Base-by-base conservation (phyloP, 2,888 invertebrate genomes). In the Cheilosia grossa region DNA sequence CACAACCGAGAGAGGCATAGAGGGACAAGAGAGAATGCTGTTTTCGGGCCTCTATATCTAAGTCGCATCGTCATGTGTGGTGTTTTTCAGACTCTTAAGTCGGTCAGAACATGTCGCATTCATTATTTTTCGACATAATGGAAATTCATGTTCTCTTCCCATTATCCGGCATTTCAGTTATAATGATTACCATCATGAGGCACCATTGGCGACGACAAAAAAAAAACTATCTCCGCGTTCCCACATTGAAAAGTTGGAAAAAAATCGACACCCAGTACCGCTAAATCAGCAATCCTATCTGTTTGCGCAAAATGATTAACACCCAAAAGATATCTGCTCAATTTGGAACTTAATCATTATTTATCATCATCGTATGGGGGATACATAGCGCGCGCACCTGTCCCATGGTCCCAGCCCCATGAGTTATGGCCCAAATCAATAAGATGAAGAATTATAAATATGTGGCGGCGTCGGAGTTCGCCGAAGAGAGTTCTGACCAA, bases 291-390 rank as follows among this genome's bases (percentile, higher is more conserved):
- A 37, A 53, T 66, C 6, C 0, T 9, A 9, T 59, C 59, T 59
- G 53, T 49, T 53, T 37, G 42, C 15, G 30, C 17, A 30, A 70
- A 64, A 80, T 83, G 83, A 83, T 83, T 83, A 80, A 83, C 80
- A 70, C 83, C 83, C 80, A 74, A 80, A 74, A 75, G 83, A 83
- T 83, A 83, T 74, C 80, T 69, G 47, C 69, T 80, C 83, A 74
- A 79, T 83, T 83, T 80, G 80, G 82, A 78, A 73, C 78, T 82
- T 78, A 82, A 82, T 82, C 82, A 83, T 80, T 80, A 83, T 83
- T 83, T 80, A 83, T 83, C 83, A 83, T 75, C 80, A 70, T 66
- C 61, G 44, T 21, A n/a, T 37, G 27, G 51, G 66, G 63, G 64
- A 74, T 53, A 74, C 54, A 66, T 72, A 42, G 33, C 33, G 9